Base-by-base conservation (phyloP, 2,888 invertebrate species). In the Patella depressa region DNA sequence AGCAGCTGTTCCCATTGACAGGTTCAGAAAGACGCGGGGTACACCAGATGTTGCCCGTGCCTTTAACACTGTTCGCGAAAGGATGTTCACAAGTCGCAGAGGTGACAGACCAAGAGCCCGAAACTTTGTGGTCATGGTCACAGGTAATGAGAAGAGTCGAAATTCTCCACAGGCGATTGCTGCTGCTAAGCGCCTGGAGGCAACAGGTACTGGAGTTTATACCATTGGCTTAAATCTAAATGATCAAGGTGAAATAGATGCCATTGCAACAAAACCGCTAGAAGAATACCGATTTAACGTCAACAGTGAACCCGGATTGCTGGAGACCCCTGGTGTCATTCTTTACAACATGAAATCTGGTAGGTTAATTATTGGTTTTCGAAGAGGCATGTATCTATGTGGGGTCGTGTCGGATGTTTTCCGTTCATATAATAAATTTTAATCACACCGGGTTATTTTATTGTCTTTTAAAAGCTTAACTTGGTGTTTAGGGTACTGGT, bases 261-360 rank as follows among this genome's bases (percentile, higher is more conserved):
- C 83, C 9, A 83, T 88, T 14, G 86, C 89, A 9, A 86, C 86
- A 34, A 78, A 87, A 70, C 85, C 85, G 2, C 74, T 82, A 0
- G 76, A 77, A 9, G 84, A 83, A 19, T 84, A 83, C 76, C 76
- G 82, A 69, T 77, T 81, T 17, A 53, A 85, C 3, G 80, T 85
- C 29, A 71, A 77, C 53, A 75, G 72, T 11, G 83, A 85, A 70
- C 76, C 72, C 15, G 80, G 83, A n/a, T 78, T 87, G 53, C 72
- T 79, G 59, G 85, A 84, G 74, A 70, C 82, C 17, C 86, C 87
- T 0, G 86, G 84, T 11, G 78, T 83, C 9, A 83, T 83, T 76
- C 73, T 80, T 17, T 79, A 80, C 74, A 78, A 80, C 12, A 80
- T 88, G n/a, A 81, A 82, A 45, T 81, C 77, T 45, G 82, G 87